Conservation (phyloP, 2,113 vertebrate species). For the Elaphurus davidianus region DNA sequence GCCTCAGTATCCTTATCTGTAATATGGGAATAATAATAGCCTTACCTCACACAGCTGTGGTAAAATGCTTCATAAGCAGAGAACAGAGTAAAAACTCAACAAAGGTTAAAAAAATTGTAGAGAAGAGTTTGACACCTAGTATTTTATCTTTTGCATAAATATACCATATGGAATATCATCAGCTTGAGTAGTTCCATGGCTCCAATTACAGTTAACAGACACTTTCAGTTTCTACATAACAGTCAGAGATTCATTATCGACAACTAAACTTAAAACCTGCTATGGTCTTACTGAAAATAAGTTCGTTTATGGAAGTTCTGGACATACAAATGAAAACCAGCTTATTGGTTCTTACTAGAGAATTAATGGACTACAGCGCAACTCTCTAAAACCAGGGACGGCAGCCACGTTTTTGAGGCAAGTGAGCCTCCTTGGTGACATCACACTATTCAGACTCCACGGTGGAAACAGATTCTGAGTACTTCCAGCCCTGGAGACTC, state of each 20-base stretch:
- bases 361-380: not conserved
- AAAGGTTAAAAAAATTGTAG: not conserved
- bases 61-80: not conserved
- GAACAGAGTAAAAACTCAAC: not conserved
- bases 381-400: not conserved
- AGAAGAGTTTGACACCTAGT: not conserved
- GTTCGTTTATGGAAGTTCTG: not conserved
- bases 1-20: not conserved
- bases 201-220: not conserved
- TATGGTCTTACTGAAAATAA: not conserved
- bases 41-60: not conserved
- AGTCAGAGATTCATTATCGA: not conserved
- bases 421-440: not conserved
- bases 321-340: not conserved
- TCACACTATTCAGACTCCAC: not conserved
- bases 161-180: not conserved
- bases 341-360: not conserved
- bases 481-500: not conserved
- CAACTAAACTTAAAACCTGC: not conserved
- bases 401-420: not conserved
- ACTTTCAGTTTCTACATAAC: not conserved
- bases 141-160: conserved; percentile 17
- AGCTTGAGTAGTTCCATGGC: not conserved
- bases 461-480: not conserved
- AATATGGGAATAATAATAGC: not conserved